These are phyloP conservation scores for Cossypha polioptera DNA, from an alignment of 2,797 vertebrate genomes.

Conservation along the genomic window DNA sequence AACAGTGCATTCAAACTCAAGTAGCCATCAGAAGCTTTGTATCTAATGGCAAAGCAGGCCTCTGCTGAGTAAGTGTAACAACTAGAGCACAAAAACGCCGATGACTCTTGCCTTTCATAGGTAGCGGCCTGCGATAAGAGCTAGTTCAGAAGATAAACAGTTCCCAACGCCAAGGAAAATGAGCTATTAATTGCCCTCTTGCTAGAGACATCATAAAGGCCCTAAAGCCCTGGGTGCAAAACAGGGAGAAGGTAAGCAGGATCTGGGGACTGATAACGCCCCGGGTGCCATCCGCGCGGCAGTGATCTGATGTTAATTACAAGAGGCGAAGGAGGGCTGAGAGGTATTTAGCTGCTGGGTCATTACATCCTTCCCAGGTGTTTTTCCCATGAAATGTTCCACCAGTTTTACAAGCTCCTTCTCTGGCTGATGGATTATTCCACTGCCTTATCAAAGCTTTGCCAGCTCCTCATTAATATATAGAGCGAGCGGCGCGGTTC, in stretches of 20 bases:
- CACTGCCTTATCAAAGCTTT: slow-evolving; percentile 88
- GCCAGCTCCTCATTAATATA: slow-evolving; percentile 92
- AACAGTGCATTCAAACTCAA: slow-evolving; percentile 90
- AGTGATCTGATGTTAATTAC: slow-evolving; percentile 79
- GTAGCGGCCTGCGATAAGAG: slow-evolving; percentile 76
- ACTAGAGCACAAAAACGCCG: slow-evolving; percentile 76
- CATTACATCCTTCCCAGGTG: slow-evolving; percentile 82
- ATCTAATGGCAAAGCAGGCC: slow-evolving; percentile 86
- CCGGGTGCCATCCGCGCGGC: slow-evolving; percentile 50
- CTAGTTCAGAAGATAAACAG: slow-evolving; percentile 80
- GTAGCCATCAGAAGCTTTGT: slow-evolving; percentile 88
- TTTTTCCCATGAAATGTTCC: slow-evolving; percentile 76
- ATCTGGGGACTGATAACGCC: slow-evolving; percentile 71
- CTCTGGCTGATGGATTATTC: slow-evolving; percentile 83
- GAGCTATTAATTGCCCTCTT: slow-evolving; percentile 80
- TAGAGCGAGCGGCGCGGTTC: slow-evolving; percentile 80
- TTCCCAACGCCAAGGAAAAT: slow-evolving; percentile 74
- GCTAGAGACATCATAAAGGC: slow-evolving; percentile 72
- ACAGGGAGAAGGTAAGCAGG: slow-evolving; percentile 58
- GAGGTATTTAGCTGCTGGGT: slow-evolving; percentile 76
- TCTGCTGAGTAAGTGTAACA: slow-evolving; percentile 80
- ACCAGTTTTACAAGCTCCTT: slow-evolving; percentile 81
- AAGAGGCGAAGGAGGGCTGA: slow-evolving; percentile 71
- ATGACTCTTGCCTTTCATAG: slow-evolving; percentile 73
- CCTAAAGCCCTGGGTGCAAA: slow-evolving; percentile 45